Percentiles rank a stretch among this genome's conserved stretches.
phyloP scores from a whole-genome alignment of 1,140 invertebrate genomes.

The Phthorimaea operculella region DNA sequence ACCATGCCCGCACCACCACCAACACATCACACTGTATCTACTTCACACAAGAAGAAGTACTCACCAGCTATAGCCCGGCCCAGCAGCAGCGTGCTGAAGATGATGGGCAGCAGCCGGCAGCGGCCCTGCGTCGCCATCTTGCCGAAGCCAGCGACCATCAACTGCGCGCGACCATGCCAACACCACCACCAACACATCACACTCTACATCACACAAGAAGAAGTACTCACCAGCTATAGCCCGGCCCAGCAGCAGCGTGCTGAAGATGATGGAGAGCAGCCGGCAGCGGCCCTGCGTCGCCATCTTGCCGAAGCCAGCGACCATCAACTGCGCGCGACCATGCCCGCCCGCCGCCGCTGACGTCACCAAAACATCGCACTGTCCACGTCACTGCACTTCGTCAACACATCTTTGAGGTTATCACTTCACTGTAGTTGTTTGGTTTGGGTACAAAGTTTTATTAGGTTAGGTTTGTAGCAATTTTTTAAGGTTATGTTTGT shows the following conservation, averaged over 20 bases:
- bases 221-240: slow-evolving; percentile 58
- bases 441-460: too few relatives aligned
- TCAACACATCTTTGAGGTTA: background rate
- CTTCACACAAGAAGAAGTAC: too few relatives aligned
- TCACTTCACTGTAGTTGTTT: too few relatives aligned
- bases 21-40: too few relatives aligned
- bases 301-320: slow-evolving; percentile 30
- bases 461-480: too few relatives aligned
- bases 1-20: too few relatives aligned
- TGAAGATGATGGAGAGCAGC: slow-evolving; percentile 54
- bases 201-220: too few relatives aligned
- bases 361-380: background rate
- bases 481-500: too few relatives aligned
- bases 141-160: slow-evolving; percentile 21
- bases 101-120: slow-evolving; percentile 44
- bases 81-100: slow-evolving; percentile 56
- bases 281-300: slow-evolving; percentile 33
- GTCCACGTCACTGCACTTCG: slow-evolving; percentile 11
- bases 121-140: slow-evolving; percentile 42
- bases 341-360: too few relatives aligned
- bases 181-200: background rate
- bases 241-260: slow-evolving; percentile 52
- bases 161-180: slow-evolving; percentile 25
- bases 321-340: slow-evolving; percentile 31
- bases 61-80: slow-evolving; percentile 57